phyloP scores from a whole-genome alignment of 2,113 vertebrate genomes.

The Eudyptes chrysolophus region DNA sequence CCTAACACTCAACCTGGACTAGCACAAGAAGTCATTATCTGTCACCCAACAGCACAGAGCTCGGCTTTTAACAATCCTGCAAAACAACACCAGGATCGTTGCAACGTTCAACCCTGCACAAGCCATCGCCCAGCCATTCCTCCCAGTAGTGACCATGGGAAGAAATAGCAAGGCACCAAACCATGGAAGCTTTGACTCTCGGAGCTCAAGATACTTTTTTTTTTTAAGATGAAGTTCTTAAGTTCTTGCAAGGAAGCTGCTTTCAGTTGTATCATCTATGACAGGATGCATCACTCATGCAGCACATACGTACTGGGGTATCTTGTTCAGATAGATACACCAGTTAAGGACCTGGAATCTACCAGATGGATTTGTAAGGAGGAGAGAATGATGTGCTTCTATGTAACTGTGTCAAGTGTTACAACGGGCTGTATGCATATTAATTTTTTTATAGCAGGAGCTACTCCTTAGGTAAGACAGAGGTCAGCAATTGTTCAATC shows the following conservation, averaged over 20 bases:
- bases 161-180: not conserved
- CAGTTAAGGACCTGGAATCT: not conserved
- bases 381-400: not conserved
- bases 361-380: not conserved
- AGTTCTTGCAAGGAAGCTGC: not conserved
- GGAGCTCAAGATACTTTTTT: accelerated
- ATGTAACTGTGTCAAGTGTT: not conserved
- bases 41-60: not conserved
- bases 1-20: not conserved
- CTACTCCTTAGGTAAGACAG: not conserved
- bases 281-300: not conserved
- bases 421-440: not conserved
- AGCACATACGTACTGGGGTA: not conserved
- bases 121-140: not conserved
- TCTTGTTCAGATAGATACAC: not conserved
- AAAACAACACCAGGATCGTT: accelerated
- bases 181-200: not conserved
- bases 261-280: not conserved
- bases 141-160: accelerated
- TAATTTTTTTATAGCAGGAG: not conserved
- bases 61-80: not conserved
- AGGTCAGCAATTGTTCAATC: not conserved
- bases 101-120: not conserved
- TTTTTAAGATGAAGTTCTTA: not conserved
- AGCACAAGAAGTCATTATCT: not conserved